phyloP scores from a whole-genome alignment of 2,797 vertebrate species.

The Botia almorhae region DNA sequence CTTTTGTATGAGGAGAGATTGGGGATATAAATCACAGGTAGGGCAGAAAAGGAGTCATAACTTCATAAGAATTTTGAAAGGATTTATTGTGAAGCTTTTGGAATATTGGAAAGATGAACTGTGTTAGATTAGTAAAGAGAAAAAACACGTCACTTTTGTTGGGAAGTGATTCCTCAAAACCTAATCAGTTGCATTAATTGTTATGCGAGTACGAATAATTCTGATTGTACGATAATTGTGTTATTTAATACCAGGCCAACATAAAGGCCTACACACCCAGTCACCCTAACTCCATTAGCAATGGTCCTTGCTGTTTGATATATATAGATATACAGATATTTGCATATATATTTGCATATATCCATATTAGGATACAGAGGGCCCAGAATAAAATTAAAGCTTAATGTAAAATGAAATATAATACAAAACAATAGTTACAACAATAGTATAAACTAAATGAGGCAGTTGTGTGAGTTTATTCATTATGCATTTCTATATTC shows the following conservation, averaged over 20 bases:
- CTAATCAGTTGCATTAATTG: not conserved
- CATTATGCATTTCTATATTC: too few relatives aligned
- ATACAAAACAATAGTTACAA: too few relatives aligned
- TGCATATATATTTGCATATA: too few relatives aligned
- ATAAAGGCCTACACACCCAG: not conserved
- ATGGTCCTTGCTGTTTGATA: not conserved
- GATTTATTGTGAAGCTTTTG: slow-evolving; percentile 1
- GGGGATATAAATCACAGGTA: slow-evolving; percentile 60
- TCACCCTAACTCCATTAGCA: not conserved
- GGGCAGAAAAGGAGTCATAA: slow-evolving; percentile 65
- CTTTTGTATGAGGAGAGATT: slow-evolving; percentile 57
- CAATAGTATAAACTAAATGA: too few relatives aligned
- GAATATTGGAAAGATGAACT: slow-evolving; percentile 21
- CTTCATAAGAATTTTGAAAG: slow-evolving; percentile 14
- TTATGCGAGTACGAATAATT: not conserved
- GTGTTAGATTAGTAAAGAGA: not conserved
- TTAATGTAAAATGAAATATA: too few relatives aligned
- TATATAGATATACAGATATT: too few relatives aligned
- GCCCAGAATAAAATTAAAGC: too few relatives aligned
- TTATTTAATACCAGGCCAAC: not conserved
- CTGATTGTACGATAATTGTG: not conserved
- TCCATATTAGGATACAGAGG: too few relatives aligned
- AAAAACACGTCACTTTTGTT: not conserved
- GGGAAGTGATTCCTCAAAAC: slow-evolving; percentile 7
- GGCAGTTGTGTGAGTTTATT: too few relatives aligned